Evolutionary conservation across 2,888 invertebrate species (phyloP).

Genomic region (Agonopterix arenella): DNA sequence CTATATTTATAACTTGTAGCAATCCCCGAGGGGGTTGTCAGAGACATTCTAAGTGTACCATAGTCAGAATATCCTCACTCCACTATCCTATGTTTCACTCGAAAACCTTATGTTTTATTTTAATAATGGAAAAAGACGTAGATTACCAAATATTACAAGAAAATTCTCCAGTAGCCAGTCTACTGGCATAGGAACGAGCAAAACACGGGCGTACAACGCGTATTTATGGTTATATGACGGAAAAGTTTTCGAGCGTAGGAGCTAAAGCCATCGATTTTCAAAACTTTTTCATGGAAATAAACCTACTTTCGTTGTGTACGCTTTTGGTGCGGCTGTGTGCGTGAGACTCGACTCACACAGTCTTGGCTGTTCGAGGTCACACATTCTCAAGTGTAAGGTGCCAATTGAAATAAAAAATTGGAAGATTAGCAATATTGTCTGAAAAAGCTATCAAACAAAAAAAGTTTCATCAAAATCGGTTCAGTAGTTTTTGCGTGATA

Average conservation of each 20-base stretch:
- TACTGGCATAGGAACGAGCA: conserved; percentile 45
- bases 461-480: too few species aligned
- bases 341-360: conserved; percentile 44
- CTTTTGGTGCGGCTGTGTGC: conserved; percentile 38
- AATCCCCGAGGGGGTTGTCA: too few species aligned
- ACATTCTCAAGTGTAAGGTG: conserved; percentile 18
- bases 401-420: too few species aligned
- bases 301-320: conserved; percentile 73
- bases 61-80: too few species aligned
- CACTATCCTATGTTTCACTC: too few species aligned
- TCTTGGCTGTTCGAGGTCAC: conserved; percentile 46
- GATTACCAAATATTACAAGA: conserved; percentile 47
- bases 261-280: conserved; percentile 77
- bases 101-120: too few species aligned
- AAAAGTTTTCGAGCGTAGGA: conserved; percentile 73
- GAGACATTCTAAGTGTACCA: too few species aligned
- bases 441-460: too few species aligned
- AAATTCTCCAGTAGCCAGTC: conserved; percentile 44
- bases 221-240: conserved; percentile 74
- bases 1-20: too few species aligned
- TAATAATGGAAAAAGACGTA: conserved; percentile 20
- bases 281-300: conserved; percentile 78
- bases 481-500: too few species aligned
- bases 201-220: conserved; percentile 53
- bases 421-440: too few species aligned